phyloP scores from a whole-genome alignment of 2,888 invertebrate species.

The Xestia xanthographa region DNA sequence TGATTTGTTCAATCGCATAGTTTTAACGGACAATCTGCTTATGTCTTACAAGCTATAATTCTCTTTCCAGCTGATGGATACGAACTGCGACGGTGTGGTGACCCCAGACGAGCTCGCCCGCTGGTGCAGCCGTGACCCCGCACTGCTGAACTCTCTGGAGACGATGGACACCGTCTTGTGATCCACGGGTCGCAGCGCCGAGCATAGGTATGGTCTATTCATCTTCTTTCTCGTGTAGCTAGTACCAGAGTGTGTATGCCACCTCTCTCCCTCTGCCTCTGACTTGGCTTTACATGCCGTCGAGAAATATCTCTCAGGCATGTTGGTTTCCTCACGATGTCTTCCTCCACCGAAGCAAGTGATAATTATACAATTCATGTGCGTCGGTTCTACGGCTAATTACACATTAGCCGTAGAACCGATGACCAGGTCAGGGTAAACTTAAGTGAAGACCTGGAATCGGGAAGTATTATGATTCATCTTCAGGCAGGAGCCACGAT shows the following conservation, averaged over 20 bases:
- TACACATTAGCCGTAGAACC: not conserved
- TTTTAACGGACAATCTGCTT: not conserved
- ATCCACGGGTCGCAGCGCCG: conserved; percentile 76
- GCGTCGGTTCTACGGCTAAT: too few species aligned
- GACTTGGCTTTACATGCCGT: too few species aligned
- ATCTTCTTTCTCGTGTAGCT: too few species aligned
- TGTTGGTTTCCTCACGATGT: too few species aligned
- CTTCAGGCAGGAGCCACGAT: not conserved
- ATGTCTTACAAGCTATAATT: not conserved
- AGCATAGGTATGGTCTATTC: conserved; percentile 34
- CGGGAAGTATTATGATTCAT: not conserved
- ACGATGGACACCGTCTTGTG: conserved; percentile 95
- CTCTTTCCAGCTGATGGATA: conserved; percentile 93
- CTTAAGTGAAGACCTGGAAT: not conserved
- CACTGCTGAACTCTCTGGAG: conserved; percentile 92
- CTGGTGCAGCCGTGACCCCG: conserved; percentile 94
- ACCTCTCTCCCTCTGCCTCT: too few species aligned
- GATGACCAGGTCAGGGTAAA: not conserved
- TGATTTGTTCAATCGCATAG: not conserved
- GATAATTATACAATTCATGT: too few species aligned
- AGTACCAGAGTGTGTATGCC: too few species aligned
- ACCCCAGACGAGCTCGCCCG: conserved; percentile 95
- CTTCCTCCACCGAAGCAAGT: too few species aligned
- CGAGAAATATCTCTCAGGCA: too few species aligned
- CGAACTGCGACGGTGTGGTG: conserved; percentile 95